Evolutionary conservation across 1,140 invertebrate species (phyloP).

Genomic region (Melanaphis sacchari): DNA sequence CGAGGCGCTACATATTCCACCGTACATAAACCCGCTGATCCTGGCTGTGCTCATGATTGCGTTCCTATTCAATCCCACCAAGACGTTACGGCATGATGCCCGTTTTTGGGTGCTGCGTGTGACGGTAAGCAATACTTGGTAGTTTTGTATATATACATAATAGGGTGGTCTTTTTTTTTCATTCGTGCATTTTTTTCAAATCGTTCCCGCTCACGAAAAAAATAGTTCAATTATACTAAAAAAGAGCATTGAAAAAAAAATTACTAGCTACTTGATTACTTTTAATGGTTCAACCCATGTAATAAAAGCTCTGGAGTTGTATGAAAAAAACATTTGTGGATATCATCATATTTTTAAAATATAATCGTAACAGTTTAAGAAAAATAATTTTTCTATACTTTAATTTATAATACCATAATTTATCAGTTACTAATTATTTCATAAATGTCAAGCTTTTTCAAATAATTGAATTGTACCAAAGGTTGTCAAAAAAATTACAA

Average conservation of each 20-base stretch:
- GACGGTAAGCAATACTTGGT: conserved; percentile 69
- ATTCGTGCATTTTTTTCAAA: background rate
- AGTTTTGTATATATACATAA: background rate
- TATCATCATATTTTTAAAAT: background rate
- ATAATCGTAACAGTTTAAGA: too few relatives aligned
- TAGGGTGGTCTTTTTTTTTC: accelerated
- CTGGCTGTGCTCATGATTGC: conserved; percentile 85
- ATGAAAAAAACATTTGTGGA: background rate
- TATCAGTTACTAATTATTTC: too few relatives aligned
- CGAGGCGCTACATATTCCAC: conserved; percentile 84
- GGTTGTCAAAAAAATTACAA: too few relatives aligned
- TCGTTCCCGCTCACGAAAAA: background rate
- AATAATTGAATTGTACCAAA: too few relatives aligned
- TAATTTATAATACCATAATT: too few relatives aligned
- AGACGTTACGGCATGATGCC: conserved; percentile 91
- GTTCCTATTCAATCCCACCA: conserved; percentile 92
- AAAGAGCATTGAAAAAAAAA: too few relatives aligned
- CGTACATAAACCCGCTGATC: conserved; percentile 88
- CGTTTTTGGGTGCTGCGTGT: conserved; percentile 83
- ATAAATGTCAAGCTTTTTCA: too few relatives aligned
- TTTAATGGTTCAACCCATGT: background rate
- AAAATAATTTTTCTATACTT: too few relatives aligned
- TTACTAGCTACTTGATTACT: too few relatives aligned
- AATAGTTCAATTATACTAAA: too few relatives aligned
- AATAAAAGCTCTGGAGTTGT: background rate